These are phyloP conservation scores for Meloidogyne exigua DNA, from an alignment of 1,140 invertebrate species.

Conservation along the genomic window DNA sequence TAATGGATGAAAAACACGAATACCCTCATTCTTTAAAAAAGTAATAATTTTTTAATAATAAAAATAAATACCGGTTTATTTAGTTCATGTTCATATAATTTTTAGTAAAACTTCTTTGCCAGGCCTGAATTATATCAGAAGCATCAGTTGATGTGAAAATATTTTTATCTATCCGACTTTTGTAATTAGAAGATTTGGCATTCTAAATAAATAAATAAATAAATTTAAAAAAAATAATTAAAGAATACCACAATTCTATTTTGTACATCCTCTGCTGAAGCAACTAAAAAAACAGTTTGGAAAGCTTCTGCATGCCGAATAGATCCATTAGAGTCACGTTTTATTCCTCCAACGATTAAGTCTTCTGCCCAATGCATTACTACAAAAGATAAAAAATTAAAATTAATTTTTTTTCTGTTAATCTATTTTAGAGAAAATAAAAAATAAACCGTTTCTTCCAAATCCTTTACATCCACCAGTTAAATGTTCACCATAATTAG, in stretches of 20 bases:
- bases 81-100: conserved; percentile 70
- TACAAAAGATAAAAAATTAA: not conserved
- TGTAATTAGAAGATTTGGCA: conserved; percentile 9
- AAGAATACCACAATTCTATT: conserved; percentile 42
- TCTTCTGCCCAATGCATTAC: conserved; percentile 99
- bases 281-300: conserved; percentile 79
- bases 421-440: no score
- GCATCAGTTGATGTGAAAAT: conserved; percentile 90
- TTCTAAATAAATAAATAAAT: conserved; percentile 17
- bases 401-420: not conserved
- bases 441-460: not conserved
- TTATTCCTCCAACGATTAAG: conserved; percentile 80
- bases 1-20: conserved; percentile 81
- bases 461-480: conserved; percentile 23
- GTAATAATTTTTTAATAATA: not conserved
- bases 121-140: conserved; percentile 78
- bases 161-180: conserved; percentile 26
- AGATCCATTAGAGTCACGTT: conserved; percentile 31
- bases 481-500: conserved; percentile 78
- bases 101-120: conserved; percentile 80
- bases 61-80: conserved; percentile 39
- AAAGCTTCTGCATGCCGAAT: conserved; percentile 39
- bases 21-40: conserved; percentile 39
- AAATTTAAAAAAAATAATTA: not conserved
- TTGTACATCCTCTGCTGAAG: conserved; percentile 51